Evolutionary conservation across 2,888 invertebrate species (phyloP).

Genomic region (Netelia virgata): DNA sequence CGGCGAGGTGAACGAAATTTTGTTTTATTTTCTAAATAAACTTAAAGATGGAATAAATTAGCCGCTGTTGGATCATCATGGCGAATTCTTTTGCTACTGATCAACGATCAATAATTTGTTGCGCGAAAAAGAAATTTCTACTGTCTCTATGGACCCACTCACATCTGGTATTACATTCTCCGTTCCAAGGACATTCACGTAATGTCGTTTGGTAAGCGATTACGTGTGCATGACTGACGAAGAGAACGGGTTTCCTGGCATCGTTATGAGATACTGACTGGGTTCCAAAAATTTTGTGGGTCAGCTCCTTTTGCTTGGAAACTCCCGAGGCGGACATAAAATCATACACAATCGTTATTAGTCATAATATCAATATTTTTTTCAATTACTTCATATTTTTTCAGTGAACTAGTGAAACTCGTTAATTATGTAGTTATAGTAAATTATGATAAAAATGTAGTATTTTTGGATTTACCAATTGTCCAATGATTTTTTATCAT

Average conservation of each 20-base stretch:
- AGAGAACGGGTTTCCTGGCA: constrained; percentile 38
- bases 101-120: constrained; percentile 5
- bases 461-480: constrained; percentile 4
- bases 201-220: constrained; percentile 70
- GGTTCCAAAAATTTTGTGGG: constrained; percentile 38
- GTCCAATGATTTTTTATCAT: constrained; percentile 67
- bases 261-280: constrained; percentile 19
- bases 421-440: not conserved
- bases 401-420: not conserved
- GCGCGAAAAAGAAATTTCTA: not conserved
- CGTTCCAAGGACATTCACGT: constrained; percentile 74
- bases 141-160: not conserved
- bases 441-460: constrained; percentile 23
- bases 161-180: constrained; percentile 5
- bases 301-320: constrained; percentile 33
- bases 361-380: not conserved
- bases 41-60: constrained; percentile 7
- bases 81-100: constrained; percentile 9
- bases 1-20: constrained; percentile 88
- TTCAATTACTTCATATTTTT: not conserved
- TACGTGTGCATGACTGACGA: constrained; percentile 39
- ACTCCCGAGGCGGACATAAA: constrained; percentile 31
- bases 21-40: constrained; percentile 17
- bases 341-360: not conserved
- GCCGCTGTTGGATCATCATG: not conserved